Evolutionary conservation across 92 coral and sea anemone species (phyloP).

Genomic region (Porites divaricata): DNA sequence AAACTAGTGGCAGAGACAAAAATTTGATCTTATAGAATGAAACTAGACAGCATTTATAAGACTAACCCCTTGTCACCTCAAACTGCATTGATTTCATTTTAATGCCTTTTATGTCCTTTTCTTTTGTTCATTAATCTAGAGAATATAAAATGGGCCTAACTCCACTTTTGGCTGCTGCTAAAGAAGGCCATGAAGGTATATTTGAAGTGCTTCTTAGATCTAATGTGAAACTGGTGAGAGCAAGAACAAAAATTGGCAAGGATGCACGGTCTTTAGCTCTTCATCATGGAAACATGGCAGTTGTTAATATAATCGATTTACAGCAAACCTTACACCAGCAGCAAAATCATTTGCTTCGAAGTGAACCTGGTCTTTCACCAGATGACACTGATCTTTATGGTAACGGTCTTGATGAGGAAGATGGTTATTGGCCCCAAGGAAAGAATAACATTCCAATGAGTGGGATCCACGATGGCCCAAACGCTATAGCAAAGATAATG

Average conservation of each 20-base stretch:
- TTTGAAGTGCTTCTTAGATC: conserved; percentile 66
- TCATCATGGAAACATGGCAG: conserved; percentile 57
- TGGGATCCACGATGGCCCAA: conserved; percentile 83
- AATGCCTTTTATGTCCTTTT: not conserved
- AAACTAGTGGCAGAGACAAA: too few species aligned
- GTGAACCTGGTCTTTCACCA: conserved; percentile 82
- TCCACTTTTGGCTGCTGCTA: conserved; percentile 87
- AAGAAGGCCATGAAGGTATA: conserved; percentile 81
- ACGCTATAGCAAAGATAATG: conserved; percentile 70
- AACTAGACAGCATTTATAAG: too few species aligned
- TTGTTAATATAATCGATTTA: conserved; percentile 82
- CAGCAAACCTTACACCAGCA: conserved; percentile 36
- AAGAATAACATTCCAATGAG: conserved; percentile 33
- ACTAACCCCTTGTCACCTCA: too few species aligned
- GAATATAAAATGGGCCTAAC: conserved; percentile 74
- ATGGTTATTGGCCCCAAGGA: conserved; percentile 53
- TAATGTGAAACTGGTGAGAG: conserved; percentile 56
- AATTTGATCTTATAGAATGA: too few species aligned
- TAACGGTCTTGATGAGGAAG: conserved; percentile 26
- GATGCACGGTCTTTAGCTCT: conserved; percentile 76
- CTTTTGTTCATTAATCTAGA: conserved; percentile 21
- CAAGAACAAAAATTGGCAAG: conserved; percentile 69
- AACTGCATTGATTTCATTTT: too few species aligned
- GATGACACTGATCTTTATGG: conserved; percentile 40
- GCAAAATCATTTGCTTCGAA: conserved; percentile 66